Percentiles rank a stretch among this genome's conserved stretches.
These are phyloP conservation scores for Rhadinocentrus ornatus DNA, from an alignment of 2,797 vertebrate genomes.

Conservation along the genomic window DNA sequence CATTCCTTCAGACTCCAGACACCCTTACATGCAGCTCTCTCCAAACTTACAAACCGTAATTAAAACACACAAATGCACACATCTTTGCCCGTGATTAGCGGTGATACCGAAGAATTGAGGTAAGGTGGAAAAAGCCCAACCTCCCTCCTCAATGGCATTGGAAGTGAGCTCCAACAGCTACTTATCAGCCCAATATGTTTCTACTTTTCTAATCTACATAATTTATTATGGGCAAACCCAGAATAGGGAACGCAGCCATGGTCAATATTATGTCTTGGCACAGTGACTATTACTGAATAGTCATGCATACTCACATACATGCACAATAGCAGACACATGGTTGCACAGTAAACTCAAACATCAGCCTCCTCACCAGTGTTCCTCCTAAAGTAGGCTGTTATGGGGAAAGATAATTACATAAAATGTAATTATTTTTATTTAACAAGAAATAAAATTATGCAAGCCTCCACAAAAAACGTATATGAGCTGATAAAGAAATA, in stretches of 20 bases:
- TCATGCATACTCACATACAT: conserved; percentile 59
- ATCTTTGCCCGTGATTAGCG: conserved; percentile 48
- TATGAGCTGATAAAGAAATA: conserved; percentile 54
- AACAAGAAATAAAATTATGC: conserved; percentile 58
- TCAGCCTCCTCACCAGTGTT: conserved; percentile 50
- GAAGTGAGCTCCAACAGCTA: conserved; percentile 69
- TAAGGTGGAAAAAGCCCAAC: conserved; percentile 52
- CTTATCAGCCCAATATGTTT: conserved; percentile 84
- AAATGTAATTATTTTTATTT: conserved; percentile 48
- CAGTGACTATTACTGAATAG: conserved; percentile 69
- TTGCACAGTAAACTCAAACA: conserved; percentile 49
- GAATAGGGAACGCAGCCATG: conserved; percentile 78
- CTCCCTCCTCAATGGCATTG: conserved; percentile 51
- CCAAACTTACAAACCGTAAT: conserved; percentile 67
- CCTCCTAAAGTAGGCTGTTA: conserved; percentile 58
- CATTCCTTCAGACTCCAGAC: conserved; percentile 74
- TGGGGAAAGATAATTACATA: conserved; percentile 47
- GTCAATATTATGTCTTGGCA: conserved; percentile 85
- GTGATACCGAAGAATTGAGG: conserved; percentile 43
- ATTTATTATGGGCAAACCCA: conserved; percentile 82
- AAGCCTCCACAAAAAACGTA: conserved; percentile 41
- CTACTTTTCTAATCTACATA: conserved; percentile 85
- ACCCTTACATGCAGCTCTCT: conserved; percentile 58
- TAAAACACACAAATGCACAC: conserved; percentile 45
- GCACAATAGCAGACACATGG: conserved; percentile 63